phyloP scores from a whole-genome alignment of 1,140 invertebrate species.

The Drosophila willistoni region DNA sequence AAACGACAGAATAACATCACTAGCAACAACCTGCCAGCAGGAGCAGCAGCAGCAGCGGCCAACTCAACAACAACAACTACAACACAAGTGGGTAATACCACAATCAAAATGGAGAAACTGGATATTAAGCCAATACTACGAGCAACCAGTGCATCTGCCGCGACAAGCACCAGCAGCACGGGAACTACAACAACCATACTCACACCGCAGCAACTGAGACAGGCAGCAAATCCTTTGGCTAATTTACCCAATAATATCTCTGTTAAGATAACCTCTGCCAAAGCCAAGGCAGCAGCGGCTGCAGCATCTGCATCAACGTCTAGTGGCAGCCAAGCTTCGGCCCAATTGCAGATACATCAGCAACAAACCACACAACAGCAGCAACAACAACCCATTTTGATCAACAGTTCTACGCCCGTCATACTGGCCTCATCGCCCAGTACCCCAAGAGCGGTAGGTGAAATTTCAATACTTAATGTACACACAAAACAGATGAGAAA shows the following conservation, averaged over 20 bases:
- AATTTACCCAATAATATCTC: slow-evolving; percentile 81
- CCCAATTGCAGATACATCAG: slow-evolving; percentile 39
- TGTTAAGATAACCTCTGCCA: slow-evolving; percentile 77
- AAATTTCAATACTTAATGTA: too few relatives aligned
- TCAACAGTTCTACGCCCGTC: slow-evolving; percentile 80
- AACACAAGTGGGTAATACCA: slow-evolving; percentile 60
- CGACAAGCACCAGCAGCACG: slow-evolving; percentile 45
- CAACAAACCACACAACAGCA: slow-evolving; percentile 42
- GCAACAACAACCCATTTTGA: slow-evolving; percentile 75
- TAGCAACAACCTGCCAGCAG: neutral
- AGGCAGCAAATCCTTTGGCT: slow-evolving; percentile 70
- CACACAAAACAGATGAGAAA: neutral
- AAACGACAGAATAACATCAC: slow-evolving; percentile 45
- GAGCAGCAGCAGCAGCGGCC: neutral
- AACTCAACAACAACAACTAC: slow-evolving; percentile 37
- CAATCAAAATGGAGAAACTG: slow-evolving; percentile 80
- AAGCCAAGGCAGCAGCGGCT: slow-evolving; percentile 61
- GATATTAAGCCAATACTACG: slow-evolving; percentile 74
- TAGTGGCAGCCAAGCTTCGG: slow-evolving; percentile 41
- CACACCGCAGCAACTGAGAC: slow-evolving; percentile 67
- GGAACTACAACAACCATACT: slow-evolving; percentile 63
- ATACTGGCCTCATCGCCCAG: slow-evolving; percentile 75
- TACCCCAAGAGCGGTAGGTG: slow-evolving; percentile 65
- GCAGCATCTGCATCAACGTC: slow-evolving; percentile 30
- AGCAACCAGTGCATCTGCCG: slow-evolving; percentile 33